Evolutionary conservation across 2,113 vertebrate genomes (phyloP).

Genomic region (Camelus bactrianus): DNA sequence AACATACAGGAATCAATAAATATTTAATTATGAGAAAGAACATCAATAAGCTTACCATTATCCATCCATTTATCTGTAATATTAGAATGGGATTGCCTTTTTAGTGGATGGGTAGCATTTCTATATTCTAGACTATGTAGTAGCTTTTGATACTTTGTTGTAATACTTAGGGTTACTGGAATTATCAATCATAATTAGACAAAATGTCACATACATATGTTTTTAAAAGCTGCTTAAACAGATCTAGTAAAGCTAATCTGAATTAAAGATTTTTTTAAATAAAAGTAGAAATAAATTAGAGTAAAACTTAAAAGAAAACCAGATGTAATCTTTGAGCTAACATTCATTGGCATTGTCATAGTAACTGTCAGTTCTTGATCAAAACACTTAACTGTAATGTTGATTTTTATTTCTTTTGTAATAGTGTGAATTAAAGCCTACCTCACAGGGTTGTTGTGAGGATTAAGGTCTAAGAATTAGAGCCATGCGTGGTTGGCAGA

Average conservation of each 20-base stretch:
- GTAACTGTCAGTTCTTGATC: not conserved
- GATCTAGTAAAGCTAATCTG: constrained; percentile 42
- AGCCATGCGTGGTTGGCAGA: not conserved
- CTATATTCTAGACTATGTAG: constrained; percentile 50
- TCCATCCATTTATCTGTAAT: constrained; percentile 25
- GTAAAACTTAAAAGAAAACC: constrained; percentile 16
- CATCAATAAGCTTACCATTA: constrained; percentile 61
- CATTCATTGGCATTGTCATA: not conserved
- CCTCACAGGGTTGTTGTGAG: constrained; percentile 62
- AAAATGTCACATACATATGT: constrained; percentile 65
- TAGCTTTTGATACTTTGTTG: constrained; percentile 60
- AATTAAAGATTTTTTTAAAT: constrained; percentile 60
- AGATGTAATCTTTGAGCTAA: not conserved
- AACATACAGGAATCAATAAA: constrained; percentile 8
- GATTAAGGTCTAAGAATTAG: not conserved
- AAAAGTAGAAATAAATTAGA: constrained; percentile 53
- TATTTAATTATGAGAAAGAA: constrained; percentile 69
- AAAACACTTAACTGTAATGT: not conserved
- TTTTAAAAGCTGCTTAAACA: constrained; percentile 71
- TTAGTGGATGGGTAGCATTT: constrained; percentile 21
- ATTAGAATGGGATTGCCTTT: constrained; percentile 41
- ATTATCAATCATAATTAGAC: constrained; percentile 69
- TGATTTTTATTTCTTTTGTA: constrained; percentile 14
- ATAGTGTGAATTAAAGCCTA: constrained; percentile 30
- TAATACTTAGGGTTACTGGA: constrained; percentile 66